Base-by-base conservation (phyloP, 2,113 vertebrate species). In the Ceratotherium simum region DNA sequence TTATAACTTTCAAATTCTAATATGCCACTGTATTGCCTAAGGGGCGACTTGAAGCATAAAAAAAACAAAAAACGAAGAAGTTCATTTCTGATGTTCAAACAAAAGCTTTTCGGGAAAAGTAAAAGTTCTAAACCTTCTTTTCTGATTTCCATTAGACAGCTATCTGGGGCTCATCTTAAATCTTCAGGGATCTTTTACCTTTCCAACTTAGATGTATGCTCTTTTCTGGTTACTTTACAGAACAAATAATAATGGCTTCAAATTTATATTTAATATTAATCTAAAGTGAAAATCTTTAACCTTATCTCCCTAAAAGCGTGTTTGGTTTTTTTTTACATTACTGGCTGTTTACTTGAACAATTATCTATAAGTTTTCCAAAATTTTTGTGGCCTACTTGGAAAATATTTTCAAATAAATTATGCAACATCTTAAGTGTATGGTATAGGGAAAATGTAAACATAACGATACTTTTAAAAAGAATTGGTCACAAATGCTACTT, bases 1-100 rank as follows among this genome's bases (percentile, higher is more conserved):
- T 60, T 72, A n/a, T 73, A 78, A 65, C 27, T 95, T 96, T 94
- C 88, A 80, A 91, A 94, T 88, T 88, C 29, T 54, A 91, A 85
- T 29, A 39, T 89, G 9, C 46, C 42, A n/a, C 0, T 75, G 1
- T 79, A 14, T 94, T 86, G 64, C 27, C 70, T 79, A 36, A 65
- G 29, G 70, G 27, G 12, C 17, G 21, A 39, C 60, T 67, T 85
- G 48, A 87, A 92, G 46, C 20, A 60, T 6, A 83, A 78, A 62
- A 56, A 73, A 62, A 46, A 36, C 33, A 48, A 27, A 86, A 78
- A 51, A 21, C 4, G 65, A 83, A 7, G 7, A 14, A 60, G 48
- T 4, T 73, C 6, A 73, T 65, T 60, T 65, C 86, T 85, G 29
- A n/a, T 69, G 23, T 90, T 93, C 51, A 46, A 18, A 92, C 31